Evolutionary conservation across 2,113 vertebrate species (phyloP), one percentile per base, ranked within the genome.

Genomic region (Hypomesus transpacificus): DNA sequence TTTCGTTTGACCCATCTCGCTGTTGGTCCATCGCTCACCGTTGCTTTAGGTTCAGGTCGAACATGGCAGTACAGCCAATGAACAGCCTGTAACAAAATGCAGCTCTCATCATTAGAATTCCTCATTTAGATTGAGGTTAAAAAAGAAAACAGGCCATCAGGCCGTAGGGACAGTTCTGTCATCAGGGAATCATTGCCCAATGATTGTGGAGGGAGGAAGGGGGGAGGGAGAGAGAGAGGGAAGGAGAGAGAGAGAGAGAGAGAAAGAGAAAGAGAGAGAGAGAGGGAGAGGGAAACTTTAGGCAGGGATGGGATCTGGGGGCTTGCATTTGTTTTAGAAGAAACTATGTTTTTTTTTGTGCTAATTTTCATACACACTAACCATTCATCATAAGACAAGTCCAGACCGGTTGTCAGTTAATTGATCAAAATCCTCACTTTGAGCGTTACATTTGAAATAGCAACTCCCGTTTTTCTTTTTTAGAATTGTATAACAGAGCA

Each of bases 1-100:
- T 76, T 60, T 18, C 66, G 61, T 39, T 65, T 50, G n/a, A 21
- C 50, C 53, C 5, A n/a, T 14, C 74, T 61, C 50, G 64, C 68
- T 69, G 9, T 62, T 31, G 26, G 24, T 68, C 53, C 74, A 8
- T 20, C n/a, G 20, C 56, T 62, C 21, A 53, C n/a, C 21, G 6
- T 39, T 26, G 31, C 18, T 54, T 21, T 56, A 16, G 14, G 22
- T 31, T 16, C 28, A 17, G 6, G 20, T 68, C 22, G 39, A 46
- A 46, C 39, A 18, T 56, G 14, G 53, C n/a, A 56, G 17, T 56
- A n/a, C 53, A 63, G 14, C 61, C 31, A 31, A 28, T 34, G 61
- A 14, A 17, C 28, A 2, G 14, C 18, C 31, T 34, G 61, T 28
- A 59, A 46, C 9, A 3, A 16, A 4, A 14, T 31, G 16, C 16